These are phyloP conservation scores for Agonopterix heracliana DNA, from an alignment of 2,888 invertebrate species.

Conservation along the genomic window DNA sequence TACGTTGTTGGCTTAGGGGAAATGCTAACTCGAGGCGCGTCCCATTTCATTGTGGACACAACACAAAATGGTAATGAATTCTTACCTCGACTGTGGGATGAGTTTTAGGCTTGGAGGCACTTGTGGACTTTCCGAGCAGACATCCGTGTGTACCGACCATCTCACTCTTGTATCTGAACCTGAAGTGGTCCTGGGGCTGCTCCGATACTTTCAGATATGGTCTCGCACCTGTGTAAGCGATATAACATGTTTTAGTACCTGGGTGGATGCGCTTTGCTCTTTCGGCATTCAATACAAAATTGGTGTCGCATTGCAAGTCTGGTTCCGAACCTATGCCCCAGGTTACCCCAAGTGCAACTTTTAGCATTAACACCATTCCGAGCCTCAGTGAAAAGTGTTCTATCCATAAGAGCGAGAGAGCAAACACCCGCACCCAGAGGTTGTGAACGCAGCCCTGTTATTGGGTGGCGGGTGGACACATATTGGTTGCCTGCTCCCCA, in stretches of 20 bases:
- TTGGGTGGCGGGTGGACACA: too few relatives aligned
- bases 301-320: not conserved
- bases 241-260: not conserved
- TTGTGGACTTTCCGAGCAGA: conserved; percentile 78
- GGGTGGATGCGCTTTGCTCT: not conserved
- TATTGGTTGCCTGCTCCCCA: too few relatives aligned
- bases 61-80: not conserved
- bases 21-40: too few relatives aligned
- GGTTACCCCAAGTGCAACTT: too few relatives aligned
- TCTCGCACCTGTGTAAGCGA: not conserved
- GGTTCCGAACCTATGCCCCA: too few relatives aligned
- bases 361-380: too few relatives aligned
- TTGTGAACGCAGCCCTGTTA: too few relatives aligned
- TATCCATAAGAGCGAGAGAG: too few relatives aligned
- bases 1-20: too few relatives aligned
- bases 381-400: too few relatives aligned
- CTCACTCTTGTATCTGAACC: conserved; percentile 90
- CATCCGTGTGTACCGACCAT: conserved; percentile 91
- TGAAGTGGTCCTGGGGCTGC: conserved; percentile 86
- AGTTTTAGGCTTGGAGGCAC: conserved; percentile 77
- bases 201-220: conserved; percentile 79
- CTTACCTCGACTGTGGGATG: conserved; percentile 85
- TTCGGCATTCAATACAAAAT: not conserved
- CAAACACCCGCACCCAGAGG: too few relatives aligned
- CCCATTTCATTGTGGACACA: too few relatives aligned